These are phyloP conservation scores for Cavia aperea DNA, from an alignment of 2,113 vertebrate genomes.

Conservation along the genomic window DNA sequence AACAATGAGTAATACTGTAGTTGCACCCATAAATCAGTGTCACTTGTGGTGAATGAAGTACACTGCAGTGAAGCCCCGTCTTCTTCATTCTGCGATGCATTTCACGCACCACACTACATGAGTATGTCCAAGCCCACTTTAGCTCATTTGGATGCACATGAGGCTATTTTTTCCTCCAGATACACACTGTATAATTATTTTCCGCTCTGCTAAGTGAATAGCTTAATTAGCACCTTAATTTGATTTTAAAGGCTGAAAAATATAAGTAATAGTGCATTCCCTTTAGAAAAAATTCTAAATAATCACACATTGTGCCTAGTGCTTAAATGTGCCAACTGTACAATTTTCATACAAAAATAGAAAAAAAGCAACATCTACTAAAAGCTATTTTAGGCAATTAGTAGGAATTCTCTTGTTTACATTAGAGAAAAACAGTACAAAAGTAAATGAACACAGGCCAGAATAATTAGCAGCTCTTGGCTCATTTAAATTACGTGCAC, in stretches of 20 bases:
- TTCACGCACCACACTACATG: slow-evolving; percentile 26
- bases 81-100: neutral
- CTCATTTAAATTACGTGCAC: slow-evolving; percentile 70
- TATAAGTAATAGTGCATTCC: slow-evolving; percentile 50
- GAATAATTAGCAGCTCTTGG: slow-evolving; percentile 70
- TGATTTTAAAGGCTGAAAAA: slow-evolving; percentile 68
- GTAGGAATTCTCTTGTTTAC: slow-evolving; percentile 67
- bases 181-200: slow-evolving; percentile 67
- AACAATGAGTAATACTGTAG: neutral
- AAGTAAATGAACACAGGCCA: slow-evolving; percentile 68
- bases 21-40: slow-evolving; percentile 32
- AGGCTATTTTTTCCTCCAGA: slow-evolving; percentile 62
- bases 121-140: slow-evolving; percentile 50
- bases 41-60: slow-evolving; percentile 19
- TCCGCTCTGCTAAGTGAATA: slow-evolving; percentile 67
- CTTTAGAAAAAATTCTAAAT: slow-evolving; percentile 61
- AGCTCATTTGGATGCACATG: slow-evolving; percentile 67
- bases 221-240: slow-evolving; percentile 73
- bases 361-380: slow-evolving; percentile 51
- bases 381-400: slow-evolving; percentile 69
- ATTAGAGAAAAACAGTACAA: slow-evolving; percentile 67
- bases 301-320: slow-evolving; percentile 55
- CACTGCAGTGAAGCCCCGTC: neutral
- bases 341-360: slow-evolving; percentile 26
- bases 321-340: slow-evolving; percentile 53